These are phyloP conservation scores for Stenodera caucasica DNA, from an alignment of 2,888 invertebrate genomes.

Conservation along the genomic window DNA sequence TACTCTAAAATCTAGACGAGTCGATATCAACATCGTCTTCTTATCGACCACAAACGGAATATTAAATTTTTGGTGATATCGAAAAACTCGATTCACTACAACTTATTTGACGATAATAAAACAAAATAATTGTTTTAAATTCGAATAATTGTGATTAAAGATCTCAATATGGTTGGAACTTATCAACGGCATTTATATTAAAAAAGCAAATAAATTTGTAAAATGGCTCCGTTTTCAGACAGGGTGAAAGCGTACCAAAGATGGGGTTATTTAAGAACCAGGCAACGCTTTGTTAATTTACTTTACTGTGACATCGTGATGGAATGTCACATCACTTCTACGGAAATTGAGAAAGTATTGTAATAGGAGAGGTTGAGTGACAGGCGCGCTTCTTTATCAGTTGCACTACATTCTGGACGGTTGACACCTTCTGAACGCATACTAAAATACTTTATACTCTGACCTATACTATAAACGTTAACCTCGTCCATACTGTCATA, in stretches of 20 bases:
- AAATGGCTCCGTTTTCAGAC: conserved; percentile 25
- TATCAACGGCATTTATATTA: conserved; percentile 16
- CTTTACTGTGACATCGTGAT: conserved; percentile 54
- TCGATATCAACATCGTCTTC: conserved; percentile 38
- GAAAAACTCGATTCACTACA: no score
- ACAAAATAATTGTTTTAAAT: background rate
- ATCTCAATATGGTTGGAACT: conserved; percentile 15
- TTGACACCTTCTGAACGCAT: conserved; percentile 49
- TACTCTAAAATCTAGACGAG: conserved; percentile 23
- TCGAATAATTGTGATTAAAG: conserved; percentile 22
- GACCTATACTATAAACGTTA: conserved; percentile 30
- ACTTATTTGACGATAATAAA: no score
- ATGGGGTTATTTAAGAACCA: conserved; percentile 53
- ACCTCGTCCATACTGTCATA: conserved; percentile 22
- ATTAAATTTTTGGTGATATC: conserved; percentile 47
- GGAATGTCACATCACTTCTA: conserved; percentile 55
- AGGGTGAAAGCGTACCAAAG: conserved; percentile 39
- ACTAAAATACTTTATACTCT: conserved; percentile 48
- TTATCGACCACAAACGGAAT: conserved; percentile 53
- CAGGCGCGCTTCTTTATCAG: conserved; percentile 55
- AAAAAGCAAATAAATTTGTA: conserved; percentile 29
- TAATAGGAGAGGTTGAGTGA: conserved; percentile 54
- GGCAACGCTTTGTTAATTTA: conserved; percentile 56
- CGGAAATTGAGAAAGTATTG: conserved; percentile 57
- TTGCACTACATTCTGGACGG: conserved; percentile 51